Base-by-base conservation (phyloP, 2,797 vertebrate species). In the Lindbergichthys nudifrons region DNA sequence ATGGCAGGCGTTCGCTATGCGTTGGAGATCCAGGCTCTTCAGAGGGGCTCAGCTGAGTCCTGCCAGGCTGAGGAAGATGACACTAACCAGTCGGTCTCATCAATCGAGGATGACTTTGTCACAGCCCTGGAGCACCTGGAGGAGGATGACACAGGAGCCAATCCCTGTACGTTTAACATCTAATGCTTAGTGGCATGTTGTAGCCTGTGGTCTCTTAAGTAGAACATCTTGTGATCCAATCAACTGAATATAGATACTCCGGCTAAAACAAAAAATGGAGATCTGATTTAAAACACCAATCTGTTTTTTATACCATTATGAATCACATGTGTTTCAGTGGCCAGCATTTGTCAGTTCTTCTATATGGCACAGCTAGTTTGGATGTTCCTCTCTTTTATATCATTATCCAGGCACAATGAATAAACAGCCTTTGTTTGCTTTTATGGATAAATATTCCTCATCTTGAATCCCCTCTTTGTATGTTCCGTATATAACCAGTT, bases 51-150 rank as follows among this genome's bases (percentile, higher is more conserved):
- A 15, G 89, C 87, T 5, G 95, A 96, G 72, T 46, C 88, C 69
- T 81, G 92, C 75, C 94, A 92, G 19, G 91, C 94, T 21, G 97
- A 98, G 82, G 97, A 99, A 3, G 97, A 99, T 54, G 97, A 98
- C 92, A 99, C 98, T 52, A 99, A 98, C 92, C 97, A 98, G 80
- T 99, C 98, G 0, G 97, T 99, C 62, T 99, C 98, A 46, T 99
- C 98, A 48, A 99, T 99, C 30, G 98, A 99, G 79, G 98, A 99
- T 79, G 98, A 99, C 92, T 99, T 99, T 90, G 97, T 99, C 81
- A 99, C 98, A 32, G 98, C 98, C 43, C 95, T 98, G 9, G 98
- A 99, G 86, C 97, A 99, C 82, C 94, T 99, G 56, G 98, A 99
- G 87, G 97, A 99, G 80, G 98, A 98, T 2, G 96, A 97, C 30